Evolutionary conservation across 2,888 invertebrate genomes (phyloP), one percentile per base, ranked within the genome.

Genomic region (Theodoxus fluviatilis): DNA sequence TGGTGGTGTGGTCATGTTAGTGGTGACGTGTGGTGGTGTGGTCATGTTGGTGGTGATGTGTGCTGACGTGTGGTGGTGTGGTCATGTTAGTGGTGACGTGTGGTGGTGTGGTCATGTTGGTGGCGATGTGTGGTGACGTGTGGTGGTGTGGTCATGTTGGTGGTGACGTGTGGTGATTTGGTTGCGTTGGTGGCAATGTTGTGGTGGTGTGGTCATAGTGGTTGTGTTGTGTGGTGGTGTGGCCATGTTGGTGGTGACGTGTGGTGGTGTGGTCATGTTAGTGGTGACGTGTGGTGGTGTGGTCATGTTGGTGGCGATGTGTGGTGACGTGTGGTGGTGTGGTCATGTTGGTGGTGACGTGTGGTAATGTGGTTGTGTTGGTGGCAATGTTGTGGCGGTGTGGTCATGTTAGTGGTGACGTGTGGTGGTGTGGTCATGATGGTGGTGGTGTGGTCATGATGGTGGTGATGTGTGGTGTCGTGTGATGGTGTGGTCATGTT

Each of bases 171-270:
- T 15, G 28, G 12, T 15, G 1, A n/a, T 15, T 12, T 57, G 57
- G 1, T 57, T 1, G 57, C 22, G 57, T n/a, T 57, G 57, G 1
- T 57, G 57, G 31, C 35, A 35, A 33, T 43, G 43, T 31, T 65
- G 40, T 70, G 49, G 43, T 68, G 70, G 49, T 67, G 40, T 70
- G 47, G 38, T 67, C 2, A 70, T 70, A 31, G 47, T 68, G 68
- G 47, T 64, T 18, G 43, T 67, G 43, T 1, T 67, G 64, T 49
- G 65, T 43, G 33, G 65, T 31, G 28, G 65, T 43, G 40, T 66
- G 1, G 49, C 66, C 28, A 40, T 67, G 65, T 47, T 70, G 65
- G 66, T 70, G 70, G 49, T 66, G 70, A 33, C 47, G 66, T 6
- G 43, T 49, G 18, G 65, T 47, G 49, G 65, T 49, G 38, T 65